phyloP scores from a whole-genome alignment of 23 tunicate genomes.

The Diplosoma virens region DNA sequence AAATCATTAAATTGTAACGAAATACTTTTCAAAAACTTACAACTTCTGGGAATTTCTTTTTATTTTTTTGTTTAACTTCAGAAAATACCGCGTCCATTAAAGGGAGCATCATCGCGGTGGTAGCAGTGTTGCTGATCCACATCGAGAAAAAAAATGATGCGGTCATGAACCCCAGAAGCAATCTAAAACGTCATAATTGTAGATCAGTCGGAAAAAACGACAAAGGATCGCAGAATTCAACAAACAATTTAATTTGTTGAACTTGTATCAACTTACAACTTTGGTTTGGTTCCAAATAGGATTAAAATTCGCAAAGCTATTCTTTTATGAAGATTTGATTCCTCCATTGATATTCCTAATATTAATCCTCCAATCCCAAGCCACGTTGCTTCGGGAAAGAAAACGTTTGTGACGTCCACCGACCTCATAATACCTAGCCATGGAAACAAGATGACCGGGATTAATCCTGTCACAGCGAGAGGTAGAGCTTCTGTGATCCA shows the following conservation, averaged over 20 bases:
- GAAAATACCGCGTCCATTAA: conserved; percentile 86
- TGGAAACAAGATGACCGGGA: conserved; percentile 80
- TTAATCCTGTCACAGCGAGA: conserved; percentile 71
- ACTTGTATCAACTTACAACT: conserved; percentile 54
- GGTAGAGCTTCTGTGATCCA: conserved; percentile 91
- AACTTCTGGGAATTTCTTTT: no score
- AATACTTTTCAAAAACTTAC: no score
- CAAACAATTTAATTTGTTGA: no score
- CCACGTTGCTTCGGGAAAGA: conserved; percentile 82
- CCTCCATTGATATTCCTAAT: conserved; percentile 71
- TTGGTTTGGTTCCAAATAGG: conserved; percentile 72
- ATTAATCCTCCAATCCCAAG: conserved; percentile 81
- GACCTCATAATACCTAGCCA: conserved; percentile 58
- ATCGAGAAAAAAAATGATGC: conserved; percentile 81
- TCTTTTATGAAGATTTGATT: conserved; percentile 62
- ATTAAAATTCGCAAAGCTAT: conserved; percentile 69
- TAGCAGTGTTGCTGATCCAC: conserved; percentile 97
- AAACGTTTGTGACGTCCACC: conserved; percentile 43
- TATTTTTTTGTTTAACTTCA: no score
- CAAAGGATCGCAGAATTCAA: no score
- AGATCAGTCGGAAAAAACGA: no score
- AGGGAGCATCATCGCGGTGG: conserved; percentile 97
- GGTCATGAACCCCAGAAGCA: conserved; percentile 90
- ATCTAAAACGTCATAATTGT: no score
- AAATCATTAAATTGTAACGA: no score